Evolutionary conservation across 2,797 vertebrate genomes (phyloP).

Genomic region (Smutsia gigantea): DNA sequence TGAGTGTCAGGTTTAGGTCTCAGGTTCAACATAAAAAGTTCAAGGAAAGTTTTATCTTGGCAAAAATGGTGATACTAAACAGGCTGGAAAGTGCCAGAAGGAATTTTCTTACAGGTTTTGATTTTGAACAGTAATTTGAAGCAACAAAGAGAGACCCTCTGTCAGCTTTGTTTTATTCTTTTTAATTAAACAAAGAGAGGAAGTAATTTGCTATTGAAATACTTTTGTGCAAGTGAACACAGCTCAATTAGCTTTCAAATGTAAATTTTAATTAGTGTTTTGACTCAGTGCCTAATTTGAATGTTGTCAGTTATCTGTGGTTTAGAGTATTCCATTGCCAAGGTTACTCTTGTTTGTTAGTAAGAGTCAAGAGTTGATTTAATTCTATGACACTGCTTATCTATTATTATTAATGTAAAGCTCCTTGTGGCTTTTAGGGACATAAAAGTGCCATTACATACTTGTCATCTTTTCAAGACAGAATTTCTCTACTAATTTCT

Average conservation of each 20-base stretch:
- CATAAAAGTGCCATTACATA: neutral
- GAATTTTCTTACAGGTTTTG: slow-evolving; percentile 33
- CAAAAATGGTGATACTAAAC: neutral
- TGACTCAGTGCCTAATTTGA: slow-evolving; percentile 69
- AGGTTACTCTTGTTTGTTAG: slow-evolving; percentile 53
- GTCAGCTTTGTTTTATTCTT: slow-evolving; percentile 68
- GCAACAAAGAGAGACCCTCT: slow-evolving; percentile 49
- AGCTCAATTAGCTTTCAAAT: slow-evolving; percentile 75
- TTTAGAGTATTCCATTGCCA: slow-evolving; percentile 58
- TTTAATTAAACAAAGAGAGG: slow-evolving; percentile 67
- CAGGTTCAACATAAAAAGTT: neutral
- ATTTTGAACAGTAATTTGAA: slow-evolving; percentile 48
- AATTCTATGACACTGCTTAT: slow-evolving; percentile 48
- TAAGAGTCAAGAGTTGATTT: slow-evolving; percentile 43
- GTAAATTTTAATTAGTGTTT: slow-evolving; percentile 77
- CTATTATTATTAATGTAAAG: slow-evolving; percentile 44
- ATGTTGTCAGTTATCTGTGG: slow-evolving; percentile 65
- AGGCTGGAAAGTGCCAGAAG: neutral
- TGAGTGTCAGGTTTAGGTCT: neutral
- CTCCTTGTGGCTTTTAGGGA: slow-evolving; percentile 50
- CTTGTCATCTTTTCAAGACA: neutral
- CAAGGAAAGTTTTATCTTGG: neutral
- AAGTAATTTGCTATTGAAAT: slow-evolving; percentile 72
- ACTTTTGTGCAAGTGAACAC: slow-evolving; percentile 55
- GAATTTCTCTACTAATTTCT: slow-evolving; percentile 2